Evolutionary conservation across 2,797 vertebrate genomes (phyloP).

Genomic region (Falco concolor): DNA sequence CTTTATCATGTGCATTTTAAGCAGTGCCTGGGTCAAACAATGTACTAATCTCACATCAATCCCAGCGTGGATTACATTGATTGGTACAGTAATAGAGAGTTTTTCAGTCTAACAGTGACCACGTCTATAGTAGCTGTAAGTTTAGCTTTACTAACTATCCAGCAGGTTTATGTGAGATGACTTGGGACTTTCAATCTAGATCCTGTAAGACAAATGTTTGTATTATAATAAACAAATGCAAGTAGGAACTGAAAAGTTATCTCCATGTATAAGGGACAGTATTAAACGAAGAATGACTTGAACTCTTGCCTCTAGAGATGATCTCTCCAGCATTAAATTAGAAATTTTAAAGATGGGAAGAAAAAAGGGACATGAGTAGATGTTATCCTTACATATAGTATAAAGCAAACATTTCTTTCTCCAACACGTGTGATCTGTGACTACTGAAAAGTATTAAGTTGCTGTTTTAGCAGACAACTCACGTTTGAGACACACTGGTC

Average conservation of each 20-base stretch:
- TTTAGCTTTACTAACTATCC: background rate
- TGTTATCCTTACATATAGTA: background rate
- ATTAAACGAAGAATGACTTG: background rate
- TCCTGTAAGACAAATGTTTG: background rate
- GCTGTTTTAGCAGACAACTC: background rate
- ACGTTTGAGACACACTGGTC: background rate
- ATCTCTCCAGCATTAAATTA: background rate
- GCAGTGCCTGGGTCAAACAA: background rate
- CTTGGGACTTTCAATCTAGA: background rate
- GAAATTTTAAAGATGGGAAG: background rate
- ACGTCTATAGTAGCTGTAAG: background rate
- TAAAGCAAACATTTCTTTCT: background rate
- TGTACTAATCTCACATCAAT: background rate
- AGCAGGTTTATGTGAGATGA: background rate
- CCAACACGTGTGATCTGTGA: rapidly evolving
- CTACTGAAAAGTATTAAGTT: background rate
- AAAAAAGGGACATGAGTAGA: background rate
- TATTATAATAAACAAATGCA: background rate
- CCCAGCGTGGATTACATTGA: background rate
- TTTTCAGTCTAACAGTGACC: background rate
- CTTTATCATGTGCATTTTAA: background rate
- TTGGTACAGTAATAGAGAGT: background rate
- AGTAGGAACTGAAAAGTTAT: background rate
- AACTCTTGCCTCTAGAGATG: background rate
- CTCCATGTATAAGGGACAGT: background rate